Percentiles rank a stretch among this genome's conserved stretches.
Conservation (phyloP, 2,797 vertebrate species). For the Phyllotis vaccarum region DNA sequence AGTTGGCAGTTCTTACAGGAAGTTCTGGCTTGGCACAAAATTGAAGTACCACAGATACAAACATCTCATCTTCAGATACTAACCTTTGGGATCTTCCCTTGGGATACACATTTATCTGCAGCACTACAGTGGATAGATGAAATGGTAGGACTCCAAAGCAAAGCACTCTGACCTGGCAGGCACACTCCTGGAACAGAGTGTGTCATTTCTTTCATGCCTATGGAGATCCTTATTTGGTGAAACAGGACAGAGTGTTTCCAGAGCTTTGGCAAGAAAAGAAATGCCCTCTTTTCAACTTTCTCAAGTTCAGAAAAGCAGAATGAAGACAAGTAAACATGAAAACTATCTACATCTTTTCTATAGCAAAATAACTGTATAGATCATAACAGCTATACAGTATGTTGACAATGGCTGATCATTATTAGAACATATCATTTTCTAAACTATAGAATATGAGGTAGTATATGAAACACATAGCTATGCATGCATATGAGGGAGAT, state of each 20-base stretch:
- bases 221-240: conserved; percentile 72
- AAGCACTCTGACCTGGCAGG: conserved; percentile 72
- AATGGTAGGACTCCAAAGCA: conserved; percentile 73
- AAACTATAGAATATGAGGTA: not conserved
- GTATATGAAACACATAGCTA: not conserved
- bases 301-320: conserved; percentile 64
- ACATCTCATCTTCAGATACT: conserved; percentile 68
- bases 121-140: not conserved
- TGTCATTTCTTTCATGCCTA: conserved; percentile 78
- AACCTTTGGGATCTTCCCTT: conserved; percentile 39
- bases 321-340: conserved; percentile 29
- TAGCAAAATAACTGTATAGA: not conserved
- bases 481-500: not conserved
- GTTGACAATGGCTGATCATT: conserved; percentile 21
- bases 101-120: not conserved
- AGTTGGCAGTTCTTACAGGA: conserved; percentile 68
- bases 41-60: conserved; percentile 48
- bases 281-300: conserved; percentile 74
- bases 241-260: conserved; percentile 75
- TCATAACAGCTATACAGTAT: not conserved
- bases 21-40: conserved; percentile 73
- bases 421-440: conserved; percentile 10
- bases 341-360: conserved; percentile 9
- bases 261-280: conserved; percentile 73
- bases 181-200: not conserved